These are phyloP conservation scores for Telmatochromis sp. DNA, from an alignment of 2,113 vertebrate species.

Conservation along the genomic window DNA sequence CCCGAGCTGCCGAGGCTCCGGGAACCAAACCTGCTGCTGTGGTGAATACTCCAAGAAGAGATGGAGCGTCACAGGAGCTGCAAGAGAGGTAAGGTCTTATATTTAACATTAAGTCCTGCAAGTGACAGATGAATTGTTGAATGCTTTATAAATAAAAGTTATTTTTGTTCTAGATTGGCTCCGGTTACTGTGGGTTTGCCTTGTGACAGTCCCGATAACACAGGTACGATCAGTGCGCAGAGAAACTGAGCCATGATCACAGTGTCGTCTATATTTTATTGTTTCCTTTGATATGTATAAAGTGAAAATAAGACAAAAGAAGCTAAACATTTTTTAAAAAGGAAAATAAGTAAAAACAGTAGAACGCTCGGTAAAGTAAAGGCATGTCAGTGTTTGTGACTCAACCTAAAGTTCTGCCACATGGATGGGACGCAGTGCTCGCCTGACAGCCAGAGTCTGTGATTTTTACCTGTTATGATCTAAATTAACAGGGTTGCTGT, in stretches of 20 bases:
- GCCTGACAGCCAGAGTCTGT: neutral
- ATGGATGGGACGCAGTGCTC: neutral
- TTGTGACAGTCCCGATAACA: neutral
- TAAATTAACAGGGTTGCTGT: neutral
- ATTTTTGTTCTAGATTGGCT: constrained; percentile 30
- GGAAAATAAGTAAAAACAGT: neutral
- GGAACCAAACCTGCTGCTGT: neutral
- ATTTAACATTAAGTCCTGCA: neutral
- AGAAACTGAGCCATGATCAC: neutral
- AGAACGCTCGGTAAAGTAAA: neutral
- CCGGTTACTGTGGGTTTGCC: neutral
- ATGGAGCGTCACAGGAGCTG: neutral
- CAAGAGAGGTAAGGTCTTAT: constrained; percentile 14
- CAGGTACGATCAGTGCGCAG: constrained; percentile 11
- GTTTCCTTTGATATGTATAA: neutral
- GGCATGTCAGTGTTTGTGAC: neutral
- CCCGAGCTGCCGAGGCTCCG: neutral
- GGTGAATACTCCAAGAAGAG: neutral
- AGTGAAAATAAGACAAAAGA: neutral
- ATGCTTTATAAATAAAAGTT: neutral
- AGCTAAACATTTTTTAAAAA: neutral
- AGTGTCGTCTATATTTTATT: neutral
- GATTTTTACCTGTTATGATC: neutral
- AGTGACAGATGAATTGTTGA: neutral
- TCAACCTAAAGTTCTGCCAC: neutral